These are phyloP conservation scores for Pseudomyrmex flavicornis DNA, from an alignment of 1,140 invertebrate genomes.

Conservation along the genomic window DNA sequence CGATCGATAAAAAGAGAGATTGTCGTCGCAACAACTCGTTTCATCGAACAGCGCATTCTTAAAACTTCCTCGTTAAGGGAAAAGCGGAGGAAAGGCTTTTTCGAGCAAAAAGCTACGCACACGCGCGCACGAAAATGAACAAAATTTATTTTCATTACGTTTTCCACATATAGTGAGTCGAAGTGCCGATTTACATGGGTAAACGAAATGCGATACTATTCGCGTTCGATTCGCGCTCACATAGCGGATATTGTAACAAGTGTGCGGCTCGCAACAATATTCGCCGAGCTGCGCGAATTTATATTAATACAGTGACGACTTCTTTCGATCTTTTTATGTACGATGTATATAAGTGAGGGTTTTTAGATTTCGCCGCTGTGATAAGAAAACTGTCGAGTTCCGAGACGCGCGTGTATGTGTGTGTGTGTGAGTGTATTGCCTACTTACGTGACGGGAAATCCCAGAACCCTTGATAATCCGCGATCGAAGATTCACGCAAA, in stretches of 20 bases:
- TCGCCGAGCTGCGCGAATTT: constrained; percentile 48
- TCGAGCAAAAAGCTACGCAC: neutral
- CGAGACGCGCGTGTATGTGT: neutral
- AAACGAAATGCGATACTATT: constrained; percentile 13
- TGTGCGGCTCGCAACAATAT: constrained; percentile 42
- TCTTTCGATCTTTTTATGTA: neutral
- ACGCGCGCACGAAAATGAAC: no score
- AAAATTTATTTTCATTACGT: neutral
- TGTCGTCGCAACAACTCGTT: constrained; percentile 33
- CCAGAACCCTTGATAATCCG: neutral
- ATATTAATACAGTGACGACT: constrained; percentile 21
- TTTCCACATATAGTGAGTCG: neutral
- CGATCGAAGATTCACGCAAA: neutral
- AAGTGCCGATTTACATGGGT: neutral
- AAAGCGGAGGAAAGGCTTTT: neutral
- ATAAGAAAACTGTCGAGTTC: neutral
- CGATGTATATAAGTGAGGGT: neutral
- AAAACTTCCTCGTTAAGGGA: neutral
- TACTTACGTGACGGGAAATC: constrained; percentile 13
- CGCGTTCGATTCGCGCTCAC: constrained; percentile 1
- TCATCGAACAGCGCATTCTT: neutral
- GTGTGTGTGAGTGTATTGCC: no score
- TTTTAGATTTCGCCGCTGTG: neutral
- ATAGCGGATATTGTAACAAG: constrained; percentile 53
- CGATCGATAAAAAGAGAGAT: constrained; percentile 40